phyloP scores from a whole-genome alignment of 2,888 invertebrate genomes.

The Ophion slaviceki region DNA sequence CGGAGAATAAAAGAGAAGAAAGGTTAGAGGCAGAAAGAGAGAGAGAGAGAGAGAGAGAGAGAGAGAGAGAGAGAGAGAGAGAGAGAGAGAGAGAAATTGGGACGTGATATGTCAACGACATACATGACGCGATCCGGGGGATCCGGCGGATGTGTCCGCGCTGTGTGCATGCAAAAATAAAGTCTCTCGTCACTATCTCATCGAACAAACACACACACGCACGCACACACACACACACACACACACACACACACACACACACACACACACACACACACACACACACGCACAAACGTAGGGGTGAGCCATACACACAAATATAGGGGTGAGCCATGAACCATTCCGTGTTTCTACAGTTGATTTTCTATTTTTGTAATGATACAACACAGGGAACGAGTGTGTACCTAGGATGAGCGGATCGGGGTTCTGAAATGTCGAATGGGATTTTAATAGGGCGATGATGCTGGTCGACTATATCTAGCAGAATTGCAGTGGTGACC shows the following conservation, averaged over 20 bases:
- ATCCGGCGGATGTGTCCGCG: conserved; percentile 60
- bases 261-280: no score
- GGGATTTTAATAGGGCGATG: conserved; percentile 46
- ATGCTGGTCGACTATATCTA: conserved; percentile 27
- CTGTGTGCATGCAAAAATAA: conserved; percentile 58
- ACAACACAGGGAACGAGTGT: neutral
- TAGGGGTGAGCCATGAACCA: conserved; percentile 9
- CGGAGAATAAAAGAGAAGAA: conserved; percentile 7
- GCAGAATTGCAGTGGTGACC: conserved; percentile 50
- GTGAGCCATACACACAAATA: neutral
- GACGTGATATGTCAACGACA: conserved; percentile 64
- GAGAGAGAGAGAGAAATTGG: conserved; percentile 54
- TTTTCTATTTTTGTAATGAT: conserved; percentile 43
- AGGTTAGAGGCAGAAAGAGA: no score
- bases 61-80: conserved; percentile 14
- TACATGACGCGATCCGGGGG: conserved; percentile 58
- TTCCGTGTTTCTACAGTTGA: conserved; percentile 42
- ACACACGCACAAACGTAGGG: neutral
- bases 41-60: conserved; percentile 22
- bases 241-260: no score
- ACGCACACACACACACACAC: no score
- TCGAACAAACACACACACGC: no score
- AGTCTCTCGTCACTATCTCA: conserved; percentile 38
- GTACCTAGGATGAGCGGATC: conserved; percentile 23
- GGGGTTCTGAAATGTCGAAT: conserved; percentile 22